phyloP scores from a whole-genome alignment of 2,888 invertebrate species.

The Drymonia ruficornis region DNA sequence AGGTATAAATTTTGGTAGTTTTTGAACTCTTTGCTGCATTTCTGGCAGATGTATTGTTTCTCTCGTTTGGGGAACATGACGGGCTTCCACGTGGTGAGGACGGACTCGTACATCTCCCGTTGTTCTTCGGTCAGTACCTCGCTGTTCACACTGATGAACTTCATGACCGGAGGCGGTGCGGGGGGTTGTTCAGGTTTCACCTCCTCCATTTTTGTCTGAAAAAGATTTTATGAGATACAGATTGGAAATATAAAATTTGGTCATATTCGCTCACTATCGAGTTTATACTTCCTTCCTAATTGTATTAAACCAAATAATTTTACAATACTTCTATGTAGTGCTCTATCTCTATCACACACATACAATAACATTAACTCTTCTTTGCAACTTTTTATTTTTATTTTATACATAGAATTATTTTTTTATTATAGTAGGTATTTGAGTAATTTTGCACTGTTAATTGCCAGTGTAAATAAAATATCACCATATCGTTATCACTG shows the following conservation, averaged over 20 bases:
- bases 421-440: no score
- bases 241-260: not conserved
- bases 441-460: no score
- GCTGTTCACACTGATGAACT: constrained; percentile 71
- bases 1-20: constrained; percentile 76
- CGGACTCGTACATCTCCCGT: constrained; percentile 75
- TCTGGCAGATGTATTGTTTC: constrained; percentile 70
- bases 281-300: no score
- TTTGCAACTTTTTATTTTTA: no score
- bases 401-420: no score
- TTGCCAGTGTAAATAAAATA: no score
- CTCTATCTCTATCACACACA: no score
- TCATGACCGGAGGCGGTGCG: constrained; percentile 48
- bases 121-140: constrained; percentile 68
- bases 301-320: no score
- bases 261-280: no score
- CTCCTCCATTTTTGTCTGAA: constrained; percentile 19
- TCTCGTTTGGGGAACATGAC: constrained; percentile 63
- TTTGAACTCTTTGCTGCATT: constrained; percentile 76
- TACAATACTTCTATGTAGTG: no score
- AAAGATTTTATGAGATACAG: not conserved
- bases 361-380: no score
- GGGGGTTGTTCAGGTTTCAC: constrained; percentile 25
- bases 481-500: no score
- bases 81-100: constrained; percentile 73